Evolutionary conservation across 1,140 invertebrate genomes (phyloP).

Genomic region (Drosophila setifemur): DNA sequence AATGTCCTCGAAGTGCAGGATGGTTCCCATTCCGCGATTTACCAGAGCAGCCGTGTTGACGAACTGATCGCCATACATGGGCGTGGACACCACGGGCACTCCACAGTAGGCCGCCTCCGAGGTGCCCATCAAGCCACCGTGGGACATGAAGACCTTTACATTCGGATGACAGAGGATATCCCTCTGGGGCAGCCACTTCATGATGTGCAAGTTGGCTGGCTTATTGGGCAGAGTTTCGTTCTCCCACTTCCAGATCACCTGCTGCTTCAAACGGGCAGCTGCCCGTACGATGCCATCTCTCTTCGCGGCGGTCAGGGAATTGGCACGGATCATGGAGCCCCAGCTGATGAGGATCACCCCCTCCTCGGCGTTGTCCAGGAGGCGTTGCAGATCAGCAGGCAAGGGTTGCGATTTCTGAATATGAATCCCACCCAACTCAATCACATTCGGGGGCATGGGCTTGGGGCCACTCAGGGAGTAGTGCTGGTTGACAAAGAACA

Average conservation of each 20-base stretch:
- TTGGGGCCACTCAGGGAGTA: slow-evolving; percentile 85
- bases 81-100: slow-evolving; percentile 89
- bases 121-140: slow-evolving; percentile 89
- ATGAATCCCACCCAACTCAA: slow-evolving; percentile 88
- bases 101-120: slow-evolving; percentile 89
- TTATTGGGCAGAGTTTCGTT: slow-evolving; percentile 84
- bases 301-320: slow-evolving; percentile 85
- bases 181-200: slow-evolving; percentile 88
- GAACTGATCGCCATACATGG: slow-evolving; percentile 88
- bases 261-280: slow-evolving; percentile 85
- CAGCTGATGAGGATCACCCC: slow-evolving; percentile 89
- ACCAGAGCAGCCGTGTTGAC: slow-evolving; percentile 85
- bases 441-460: slow-evolving; percentile 85
- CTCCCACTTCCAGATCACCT: slow-evolving; percentile 90
- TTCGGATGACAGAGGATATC: slow-evolving; percentile 89
- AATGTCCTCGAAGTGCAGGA: slow-evolving; percentile 84
- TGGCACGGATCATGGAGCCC: slow-evolving; percentile 87
- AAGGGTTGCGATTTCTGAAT: slow-evolving; percentile 84
- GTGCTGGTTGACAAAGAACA: slow-evolving; percentile 87
- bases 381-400: slow-evolving; percentile 85
- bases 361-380: slow-evolving; percentile 86
- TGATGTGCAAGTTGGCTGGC: slow-evolving; percentile 86
- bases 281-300: slow-evolving; percentile 85
- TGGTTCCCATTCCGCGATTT: slow-evolving; percentile 85
- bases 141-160: slow-evolving; percentile 87